Evolutionary conservation across 2,888 invertebrate species (phyloP).

Genomic region (Pilophorus perplexus): DNA sequence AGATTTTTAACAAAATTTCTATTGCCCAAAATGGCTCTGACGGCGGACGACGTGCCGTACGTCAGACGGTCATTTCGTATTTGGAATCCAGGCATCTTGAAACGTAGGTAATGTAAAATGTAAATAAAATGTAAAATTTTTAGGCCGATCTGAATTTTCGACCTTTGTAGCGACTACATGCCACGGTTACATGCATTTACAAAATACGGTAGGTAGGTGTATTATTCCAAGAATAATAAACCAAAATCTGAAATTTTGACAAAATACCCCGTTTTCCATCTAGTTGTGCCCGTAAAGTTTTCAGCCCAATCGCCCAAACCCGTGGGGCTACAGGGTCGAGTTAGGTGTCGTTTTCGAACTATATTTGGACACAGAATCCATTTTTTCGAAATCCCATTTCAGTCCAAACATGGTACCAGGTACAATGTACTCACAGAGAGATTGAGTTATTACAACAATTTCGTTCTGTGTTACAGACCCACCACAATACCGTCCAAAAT

Average conservation of each 20-base stretch:
- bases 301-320: too few relatives aligned
- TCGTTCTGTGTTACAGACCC: too few relatives aligned
- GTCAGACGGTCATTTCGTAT: neutral
- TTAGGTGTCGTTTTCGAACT: too few relatives aligned
- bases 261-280: neutral
- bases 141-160: neutral
- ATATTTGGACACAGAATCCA: too few relatives aligned
- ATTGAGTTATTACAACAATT: too few relatives aligned
- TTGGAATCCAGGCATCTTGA: neutral
- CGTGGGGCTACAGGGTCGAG: too few relatives aligned
- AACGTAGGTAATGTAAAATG: neutral
- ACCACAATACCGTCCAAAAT: constrained; percentile 27
- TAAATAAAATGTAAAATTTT: neutral
- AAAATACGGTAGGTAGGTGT: neutral
- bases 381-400: too few relatives aligned
- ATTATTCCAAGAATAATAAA: neutral
- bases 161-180: neutral
- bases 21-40: neutral
- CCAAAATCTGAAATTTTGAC: neutral
- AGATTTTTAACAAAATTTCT: neutral
- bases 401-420: too few relatives aligned
- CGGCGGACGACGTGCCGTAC: neutral
- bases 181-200: neutral
- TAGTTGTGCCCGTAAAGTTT: too few relatives aligned
- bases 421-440: too few relatives aligned